phyloP scores from a whole-genome alignment of 1,140 invertebrate genomes.

The Ceratosolen solmsi region DNA sequence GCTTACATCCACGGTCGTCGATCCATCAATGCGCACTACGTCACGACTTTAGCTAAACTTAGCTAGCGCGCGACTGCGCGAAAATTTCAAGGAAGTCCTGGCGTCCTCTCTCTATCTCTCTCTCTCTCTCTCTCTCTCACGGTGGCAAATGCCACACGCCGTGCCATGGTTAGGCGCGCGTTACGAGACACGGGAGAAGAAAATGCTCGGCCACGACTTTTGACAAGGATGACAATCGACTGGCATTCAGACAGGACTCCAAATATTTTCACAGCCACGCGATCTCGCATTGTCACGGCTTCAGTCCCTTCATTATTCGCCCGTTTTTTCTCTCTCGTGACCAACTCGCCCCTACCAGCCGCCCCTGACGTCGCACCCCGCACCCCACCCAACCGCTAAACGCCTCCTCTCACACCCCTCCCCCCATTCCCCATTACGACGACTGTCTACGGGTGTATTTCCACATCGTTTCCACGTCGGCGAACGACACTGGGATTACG shows the following conservation, averaged over 20 bases:
- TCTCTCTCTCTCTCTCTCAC: not conserved
- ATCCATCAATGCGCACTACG: slow-evolving; percentile 24
- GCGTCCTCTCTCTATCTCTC: too few relatives aligned
- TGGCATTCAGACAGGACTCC: slow-evolving; percentile 1
- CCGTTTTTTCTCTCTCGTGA: not conserved
- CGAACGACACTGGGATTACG: slow-evolving; percentile 19
- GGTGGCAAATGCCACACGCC: not conserved
- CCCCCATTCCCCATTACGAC: not conserved
- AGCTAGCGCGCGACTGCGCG: not conserved
- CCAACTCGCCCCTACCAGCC: not conserved
- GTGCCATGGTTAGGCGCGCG: not conserved
- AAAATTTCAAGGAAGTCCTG: slow-evolving; percentile 43
- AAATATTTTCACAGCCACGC: slow-evolving; percentile 52
- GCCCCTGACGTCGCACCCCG: not conserved
- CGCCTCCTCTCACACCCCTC: too few relatives aligned
- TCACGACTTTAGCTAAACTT: not conserved
- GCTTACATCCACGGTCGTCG: not conserved
- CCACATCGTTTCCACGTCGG: not conserved
- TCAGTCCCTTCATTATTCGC: slow-evolving; percentile 34
- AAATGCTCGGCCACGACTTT: not conserved
- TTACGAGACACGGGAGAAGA: slow-evolving; percentile 2
- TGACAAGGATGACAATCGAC: slow-evolving; percentile 24
- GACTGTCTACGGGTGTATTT: slow-evolving; percentile 15
- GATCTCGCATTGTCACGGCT: slow-evolving; percentile 42
- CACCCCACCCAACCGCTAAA: not conserved